Evolutionary conservation across 2,797 vertebrate genomes (phyloP).

Genomic region (Peromyscus eremicus): DNA sequence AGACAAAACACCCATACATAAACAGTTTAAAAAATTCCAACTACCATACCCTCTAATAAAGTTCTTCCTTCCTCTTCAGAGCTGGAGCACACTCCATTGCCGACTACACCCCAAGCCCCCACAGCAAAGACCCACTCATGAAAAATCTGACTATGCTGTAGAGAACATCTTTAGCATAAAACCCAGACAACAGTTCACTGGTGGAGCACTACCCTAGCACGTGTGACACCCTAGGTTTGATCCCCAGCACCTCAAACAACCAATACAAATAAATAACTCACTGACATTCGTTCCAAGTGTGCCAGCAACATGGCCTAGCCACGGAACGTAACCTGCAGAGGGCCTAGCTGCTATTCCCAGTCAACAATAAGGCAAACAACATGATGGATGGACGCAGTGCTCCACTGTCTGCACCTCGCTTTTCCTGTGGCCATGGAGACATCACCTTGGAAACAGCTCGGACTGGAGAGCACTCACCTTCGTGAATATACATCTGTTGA

Average conservation of each 20-base stretch:
- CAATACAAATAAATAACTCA: not conserved
- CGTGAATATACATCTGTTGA: slow-evolving; percentile 92
- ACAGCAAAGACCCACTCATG: not conserved
- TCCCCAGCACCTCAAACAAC: not conserved
- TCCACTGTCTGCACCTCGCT: not conserved
- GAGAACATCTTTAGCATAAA: not conserved
- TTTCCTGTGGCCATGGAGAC: not conserved
- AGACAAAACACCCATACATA: not conserved
- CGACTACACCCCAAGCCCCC: not conserved
- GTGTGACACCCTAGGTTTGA: not conserved
- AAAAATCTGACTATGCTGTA: not conserved
- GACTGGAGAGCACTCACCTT: slow-evolving; percentile 88
- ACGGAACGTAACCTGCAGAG: no score
- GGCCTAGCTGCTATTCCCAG: not conserved
- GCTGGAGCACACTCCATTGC: not conserved
- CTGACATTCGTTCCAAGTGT: not conserved
- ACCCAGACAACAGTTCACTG: not conserved
- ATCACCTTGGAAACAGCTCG: not conserved
- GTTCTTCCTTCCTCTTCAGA: not conserved
- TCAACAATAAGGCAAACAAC: not conserved
- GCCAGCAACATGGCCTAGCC: not conserved
- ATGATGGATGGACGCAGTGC: no score
- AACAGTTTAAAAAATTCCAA: not conserved
- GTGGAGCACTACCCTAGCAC: not conserved
- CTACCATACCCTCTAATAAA: slow-evolving; percentile 13